phyloP scores from a whole-genome alignment of 2,797 vertebrate species.

The Acanthurus tractus region DNA sequence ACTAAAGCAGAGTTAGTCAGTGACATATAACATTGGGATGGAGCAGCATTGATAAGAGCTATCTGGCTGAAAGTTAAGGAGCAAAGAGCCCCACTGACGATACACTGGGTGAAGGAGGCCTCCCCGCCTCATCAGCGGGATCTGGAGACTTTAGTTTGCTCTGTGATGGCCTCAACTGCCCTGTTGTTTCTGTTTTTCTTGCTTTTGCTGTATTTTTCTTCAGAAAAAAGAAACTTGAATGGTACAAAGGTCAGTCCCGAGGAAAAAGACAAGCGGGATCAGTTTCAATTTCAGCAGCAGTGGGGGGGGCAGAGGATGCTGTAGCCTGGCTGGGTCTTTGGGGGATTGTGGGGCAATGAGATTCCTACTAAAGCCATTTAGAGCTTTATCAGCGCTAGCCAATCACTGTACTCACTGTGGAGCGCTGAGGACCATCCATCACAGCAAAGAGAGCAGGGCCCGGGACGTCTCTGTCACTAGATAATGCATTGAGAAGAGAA shows the following conservation, averaged over 20 bases:
- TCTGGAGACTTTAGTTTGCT: conserved; percentile 57
- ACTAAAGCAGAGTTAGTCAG: conserved; percentile 55
- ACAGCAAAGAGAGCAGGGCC: conserved; percentile 50
- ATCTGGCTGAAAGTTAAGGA: conserved; percentile 64
- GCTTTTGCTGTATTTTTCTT: conserved; percentile 37
- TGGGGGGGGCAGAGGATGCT: conserved; percentile 8
- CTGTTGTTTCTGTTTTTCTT: conserved; percentile 31
- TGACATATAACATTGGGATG: conserved; percentile 75
- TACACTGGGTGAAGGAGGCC: conserved; percentile 41
- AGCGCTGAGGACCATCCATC: conserved; percentile 72
- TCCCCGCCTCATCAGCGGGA: conserved; percentile 29
- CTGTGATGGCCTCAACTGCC: conserved; percentile 38
- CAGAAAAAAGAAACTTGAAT: conserved; percentile 2
- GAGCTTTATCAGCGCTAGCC: conserved; percentile 72
- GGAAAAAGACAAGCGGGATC: conserved; percentile 21
- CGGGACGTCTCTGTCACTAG: conserved; percentile 62
- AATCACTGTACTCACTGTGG: conserved; percentile 61
- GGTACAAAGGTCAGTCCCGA: conserved; percentile 36
- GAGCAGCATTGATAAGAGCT: conserved; percentile 69
- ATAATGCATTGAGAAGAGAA: conserved; percentile 68
- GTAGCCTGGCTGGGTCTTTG: conserved; percentile 44
- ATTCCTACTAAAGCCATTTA: conserved; percentile 68
- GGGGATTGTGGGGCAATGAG: conserved; percentile 61
- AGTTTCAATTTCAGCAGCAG: conserved; percentile 55
- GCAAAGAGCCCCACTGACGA: conserved; percentile 45